Conservation (phyloP, 2,888 invertebrate genomes). For the Drepana falcataria region DNA sequence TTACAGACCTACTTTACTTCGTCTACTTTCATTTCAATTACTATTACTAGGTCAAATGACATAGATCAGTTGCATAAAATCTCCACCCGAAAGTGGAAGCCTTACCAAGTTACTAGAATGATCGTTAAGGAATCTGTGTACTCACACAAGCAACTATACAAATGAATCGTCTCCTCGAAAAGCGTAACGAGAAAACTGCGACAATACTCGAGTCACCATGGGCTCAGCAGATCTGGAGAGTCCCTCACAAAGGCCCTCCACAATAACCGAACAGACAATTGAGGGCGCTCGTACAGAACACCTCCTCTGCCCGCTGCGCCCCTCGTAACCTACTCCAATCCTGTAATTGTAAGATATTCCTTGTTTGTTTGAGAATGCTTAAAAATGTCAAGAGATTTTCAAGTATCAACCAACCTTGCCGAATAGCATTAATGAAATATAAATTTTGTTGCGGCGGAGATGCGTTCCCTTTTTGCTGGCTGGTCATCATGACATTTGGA, state of each 20-base stretch:
- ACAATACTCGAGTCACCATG: not conserved
- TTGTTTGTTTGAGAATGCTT: not conserved
- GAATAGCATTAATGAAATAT: too few species aligned
- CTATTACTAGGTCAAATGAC: too few species aligned
- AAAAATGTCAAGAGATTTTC: not conserved
- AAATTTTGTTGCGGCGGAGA: too few species aligned
- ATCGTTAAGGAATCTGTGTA: constrained; percentile 4
- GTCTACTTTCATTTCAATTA: too few species aligned
- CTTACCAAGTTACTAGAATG: too few species aligned
- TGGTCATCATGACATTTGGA: too few species aligned
- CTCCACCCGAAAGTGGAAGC: too few species aligned
- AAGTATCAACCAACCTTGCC: not conserved
- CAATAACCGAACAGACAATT: constrained; percentile 3
- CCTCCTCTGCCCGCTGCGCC: not conserved
- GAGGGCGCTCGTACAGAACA: not conserved
- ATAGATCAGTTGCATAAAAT: too few species aligned
- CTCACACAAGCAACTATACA: not conserved
- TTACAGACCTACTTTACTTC: too few species aligned
- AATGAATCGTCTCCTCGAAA: not conserved
- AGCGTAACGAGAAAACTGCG: not conserved
- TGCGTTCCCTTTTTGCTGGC: too few species aligned
- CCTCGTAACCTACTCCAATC: not conserved
- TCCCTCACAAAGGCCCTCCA: constrained; percentile 1
- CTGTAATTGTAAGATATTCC: not conserved
- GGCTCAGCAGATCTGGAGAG: not conserved